Evolutionary conservation across 37 sponge, comb jelly and placozoan species (phyloP).

Genomic region (Cladorhizidae sp.): DNA sequence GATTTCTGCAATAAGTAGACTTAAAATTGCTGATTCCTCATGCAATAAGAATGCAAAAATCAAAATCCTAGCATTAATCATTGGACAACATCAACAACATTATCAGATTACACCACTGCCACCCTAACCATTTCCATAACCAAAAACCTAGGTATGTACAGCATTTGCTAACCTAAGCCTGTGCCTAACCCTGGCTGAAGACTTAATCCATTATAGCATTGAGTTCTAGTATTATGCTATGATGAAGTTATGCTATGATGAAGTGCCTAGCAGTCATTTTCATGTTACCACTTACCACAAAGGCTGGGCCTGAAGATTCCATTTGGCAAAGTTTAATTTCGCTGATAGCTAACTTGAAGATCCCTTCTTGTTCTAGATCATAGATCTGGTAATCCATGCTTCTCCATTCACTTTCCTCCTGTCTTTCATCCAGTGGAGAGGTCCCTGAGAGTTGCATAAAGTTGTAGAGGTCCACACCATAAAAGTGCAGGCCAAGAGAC

Average conservation of each 20-base stretch:
- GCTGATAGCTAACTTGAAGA: conserved; percentile 23
- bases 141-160: too few species aligned
- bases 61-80: too few species aligned
- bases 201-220: too few species aligned
- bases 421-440: neutral
- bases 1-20: too few species aligned
- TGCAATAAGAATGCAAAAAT: too few species aligned
- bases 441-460: neutral
- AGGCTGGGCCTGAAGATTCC: conserved; percentile 65
- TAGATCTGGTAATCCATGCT: neutral
- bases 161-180: neutral
- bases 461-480: conserved; percentile 60
- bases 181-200: neutral
- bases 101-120: too few species aligned
- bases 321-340: conserved; percentile 76
- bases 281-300: conserved; percentile 59
- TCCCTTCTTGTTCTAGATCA: conserved; percentile 32
- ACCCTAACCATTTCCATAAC: too few species aligned
- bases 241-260: neutral
- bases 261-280: too few species aligned
- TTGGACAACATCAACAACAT: too few species aligned
- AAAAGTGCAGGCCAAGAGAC: conserved; percentile 72
- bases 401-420: neutral
- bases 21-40: too few species aligned
- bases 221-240: too few species aligned